Evolutionary conservation across 2,113 vertebrate genomes (phyloP).

Genomic region (Beaufortia kweichowensis): DNA sequence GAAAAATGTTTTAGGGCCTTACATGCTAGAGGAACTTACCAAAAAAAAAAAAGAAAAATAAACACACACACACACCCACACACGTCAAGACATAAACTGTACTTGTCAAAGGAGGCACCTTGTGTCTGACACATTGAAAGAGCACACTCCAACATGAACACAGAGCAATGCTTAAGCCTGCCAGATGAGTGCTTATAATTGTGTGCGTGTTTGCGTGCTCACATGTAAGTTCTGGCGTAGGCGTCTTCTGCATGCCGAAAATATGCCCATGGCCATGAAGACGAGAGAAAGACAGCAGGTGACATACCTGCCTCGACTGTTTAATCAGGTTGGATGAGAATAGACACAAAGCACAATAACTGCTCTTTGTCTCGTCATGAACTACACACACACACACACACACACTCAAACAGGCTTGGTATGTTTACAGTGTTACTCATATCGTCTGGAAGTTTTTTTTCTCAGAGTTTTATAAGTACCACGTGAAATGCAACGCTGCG

Average conservation of each 20-base stretch:
- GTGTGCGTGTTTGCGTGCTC: conserved; percentile 35
- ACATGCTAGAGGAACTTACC: conserved; percentile 9
- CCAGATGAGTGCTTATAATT: conserved; percentile 16
- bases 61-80: not conserved
- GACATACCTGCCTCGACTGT: conserved; percentile 70
- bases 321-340: conserved; percentile 75
- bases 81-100: conserved; percentile 8
- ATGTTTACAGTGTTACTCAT: conserved; percentile 44
- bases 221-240: conserved; percentile 56
- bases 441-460: conserved; percentile 17
- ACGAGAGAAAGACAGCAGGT: conserved; percentile 64
- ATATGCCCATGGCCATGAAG: conserved; percentile 66
- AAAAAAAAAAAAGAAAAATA: conserved; percentile 11
- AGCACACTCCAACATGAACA: conserved; percentile 38
- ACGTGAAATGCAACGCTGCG: conserved; percentile 35
- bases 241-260: conserved; percentile 62
- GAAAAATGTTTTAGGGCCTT: conserved; percentile 5
- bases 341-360: conserved; percentile 75
- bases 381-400: conserved; percentile 26
- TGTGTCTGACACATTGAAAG: conserved; percentile 43
- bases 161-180: conserved; percentile 24
- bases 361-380: conserved; percentile 69
- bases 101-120: conserved; percentile 19
- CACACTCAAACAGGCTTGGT: conserved; percentile 34
- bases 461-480: conserved; percentile 37